Percentiles rank a stretch among this genome's conserved stretches.
phyloP scores from a whole-genome alignment of 2,888 invertebrate species.

The Anoncus sp. region DNA sequence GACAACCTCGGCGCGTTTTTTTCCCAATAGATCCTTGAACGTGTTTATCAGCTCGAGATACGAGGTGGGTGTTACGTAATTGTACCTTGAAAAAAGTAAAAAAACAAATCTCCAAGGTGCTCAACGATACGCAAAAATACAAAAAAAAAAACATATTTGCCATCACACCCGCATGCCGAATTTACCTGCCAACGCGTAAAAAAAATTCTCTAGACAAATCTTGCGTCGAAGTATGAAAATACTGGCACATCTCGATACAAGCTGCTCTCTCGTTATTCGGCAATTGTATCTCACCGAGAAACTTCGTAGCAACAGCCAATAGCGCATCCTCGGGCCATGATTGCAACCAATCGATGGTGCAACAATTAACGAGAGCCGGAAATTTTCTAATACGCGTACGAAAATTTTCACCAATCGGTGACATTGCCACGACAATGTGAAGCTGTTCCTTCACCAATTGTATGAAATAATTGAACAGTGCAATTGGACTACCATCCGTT shows the following conservation, averaged over 20 bases:
- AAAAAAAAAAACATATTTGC: too few relatives aligned
- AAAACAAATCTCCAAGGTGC: neutral
- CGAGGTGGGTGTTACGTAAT: constrained; percentile 97
- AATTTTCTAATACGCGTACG: constrained; percentile 94
- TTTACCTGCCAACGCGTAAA: constrained; percentile 86
- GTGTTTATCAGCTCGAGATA: constrained; percentile 96
- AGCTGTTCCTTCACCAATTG: constrained; percentile 94
- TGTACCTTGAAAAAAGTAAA: constrained; percentile 82
- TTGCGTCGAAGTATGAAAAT: constrained; percentile 94
- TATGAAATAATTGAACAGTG: constrained; percentile 96
- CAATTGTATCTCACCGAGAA: constrained; percentile 91
- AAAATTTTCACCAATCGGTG: constrained; percentile 94
- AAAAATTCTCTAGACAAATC: constrained; percentile 88
- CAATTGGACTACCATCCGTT: constrained; percentile 96
- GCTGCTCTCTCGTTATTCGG: constrained; percentile 89
- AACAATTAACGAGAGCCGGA: constrained; percentile 96
- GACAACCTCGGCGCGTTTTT: constrained; percentile 89
- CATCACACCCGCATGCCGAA: too few relatives aligned
- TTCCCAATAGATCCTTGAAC: constrained; percentile 91
- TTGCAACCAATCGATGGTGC: constrained; percentile 98
- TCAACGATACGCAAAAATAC: too few relatives aligned
- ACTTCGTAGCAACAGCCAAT: constrained; percentile 91
- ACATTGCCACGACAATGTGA: constrained; percentile 96
- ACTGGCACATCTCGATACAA: constrained; percentile 95
- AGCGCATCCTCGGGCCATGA: constrained; percentile 98